Evolutionary conservation across 2,113 vertebrate genomes (phyloP).

Genomic region (Pycnonotus jocosus): DNA sequence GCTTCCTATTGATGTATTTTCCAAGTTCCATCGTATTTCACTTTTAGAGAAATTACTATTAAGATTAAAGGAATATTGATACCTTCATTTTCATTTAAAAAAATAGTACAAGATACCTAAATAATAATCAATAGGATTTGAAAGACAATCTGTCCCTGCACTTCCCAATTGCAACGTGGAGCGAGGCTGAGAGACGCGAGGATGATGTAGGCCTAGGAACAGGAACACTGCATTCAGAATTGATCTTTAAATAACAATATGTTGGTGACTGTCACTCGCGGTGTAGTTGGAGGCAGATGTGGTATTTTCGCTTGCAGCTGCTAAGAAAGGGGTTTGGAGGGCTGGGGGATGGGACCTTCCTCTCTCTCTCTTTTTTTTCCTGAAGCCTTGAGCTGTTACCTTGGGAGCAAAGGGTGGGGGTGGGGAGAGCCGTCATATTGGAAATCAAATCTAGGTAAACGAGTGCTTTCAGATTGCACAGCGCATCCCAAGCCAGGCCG

Average conservation of each 20-base stretch:
- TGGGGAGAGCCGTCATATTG: constrained; percentile 47
- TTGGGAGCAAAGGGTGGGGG: constrained; percentile 54
- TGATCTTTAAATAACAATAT: constrained; percentile 60
- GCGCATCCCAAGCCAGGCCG: background rate
- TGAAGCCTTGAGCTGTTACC: constrained; percentile 59
- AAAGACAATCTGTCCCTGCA: background rate
- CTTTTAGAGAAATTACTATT: constrained; percentile 1
- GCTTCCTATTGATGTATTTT: background rate
- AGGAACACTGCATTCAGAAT: constrained; percentile 12
- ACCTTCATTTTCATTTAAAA: background rate
- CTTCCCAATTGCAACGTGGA: background rate
- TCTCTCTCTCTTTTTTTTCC: constrained; percentile 1
- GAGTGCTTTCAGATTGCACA: background rate
- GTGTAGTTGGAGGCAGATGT: constrained; percentile 59
- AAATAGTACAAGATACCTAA: background rate
- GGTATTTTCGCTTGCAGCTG: constrained; percentile 55
- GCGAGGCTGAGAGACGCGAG: background rate
- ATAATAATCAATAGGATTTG: constrained; percentile 39
- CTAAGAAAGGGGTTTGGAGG: constrained; percentile 45
- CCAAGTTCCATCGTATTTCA: background rate
- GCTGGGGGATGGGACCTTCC: constrained; percentile 55
- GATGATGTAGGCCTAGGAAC: constrained; percentile 9
- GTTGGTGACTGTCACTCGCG: constrained; percentile 35
- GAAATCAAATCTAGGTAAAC: constrained; percentile 55
- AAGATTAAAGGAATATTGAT: constrained; percentile 3